Conservation (phyloP, 1,140 invertebrate species). For the Heliconius congener region DNA sequence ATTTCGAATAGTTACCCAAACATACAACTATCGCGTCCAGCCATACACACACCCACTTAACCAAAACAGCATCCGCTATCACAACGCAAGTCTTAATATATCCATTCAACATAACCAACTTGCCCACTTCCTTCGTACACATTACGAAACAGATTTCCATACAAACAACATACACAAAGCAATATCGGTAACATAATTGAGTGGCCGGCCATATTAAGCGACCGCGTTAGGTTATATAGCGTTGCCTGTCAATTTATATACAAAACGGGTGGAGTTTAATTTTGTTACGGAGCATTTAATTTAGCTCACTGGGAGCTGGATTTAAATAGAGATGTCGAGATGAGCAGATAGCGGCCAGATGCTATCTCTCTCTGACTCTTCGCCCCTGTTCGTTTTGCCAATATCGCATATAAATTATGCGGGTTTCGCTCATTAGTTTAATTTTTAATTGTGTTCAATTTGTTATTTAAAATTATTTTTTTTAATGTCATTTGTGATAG, state of each 20-base stretch:
- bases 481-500: too few relatives aligned
- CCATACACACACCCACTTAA: background rate
- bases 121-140: slow-evolving; percentile 7
- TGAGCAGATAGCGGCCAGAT: slow-evolving; percentile 53
- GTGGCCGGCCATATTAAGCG: slow-evolving; percentile 37
- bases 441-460: background rate
- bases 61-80: background rate
- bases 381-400: background rate
- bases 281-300: slow-evolving; percentile 59
- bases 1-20: background rate
- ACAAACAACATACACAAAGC: slow-evolving; percentile 34
- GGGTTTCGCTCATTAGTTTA: background rate
- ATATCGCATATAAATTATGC: slow-evolving; percentile 1
- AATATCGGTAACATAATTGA: slow-evolving; percentile 38
- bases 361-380: slow-evolving; percentile 7
- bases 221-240: slow-evolving; percentile 21
- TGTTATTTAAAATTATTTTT: background rate
- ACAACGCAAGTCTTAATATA: background rate
- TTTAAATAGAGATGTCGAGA: slow-evolving; percentile 75
- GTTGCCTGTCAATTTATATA: slow-evolving; percentile 46
- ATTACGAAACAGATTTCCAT: slow-evolving; percentile 35
- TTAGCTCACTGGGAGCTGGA: slow-evolving; percentile 58
- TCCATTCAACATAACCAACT: background rate
- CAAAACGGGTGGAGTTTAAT: slow-evolving; percentile 52
- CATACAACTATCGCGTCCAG: background rate